These are phyloP conservation scores for Xiphophorus birchmanni DNA, from an alignment of 2,797 vertebrate species.

Conservation along the genomic window DNA sequence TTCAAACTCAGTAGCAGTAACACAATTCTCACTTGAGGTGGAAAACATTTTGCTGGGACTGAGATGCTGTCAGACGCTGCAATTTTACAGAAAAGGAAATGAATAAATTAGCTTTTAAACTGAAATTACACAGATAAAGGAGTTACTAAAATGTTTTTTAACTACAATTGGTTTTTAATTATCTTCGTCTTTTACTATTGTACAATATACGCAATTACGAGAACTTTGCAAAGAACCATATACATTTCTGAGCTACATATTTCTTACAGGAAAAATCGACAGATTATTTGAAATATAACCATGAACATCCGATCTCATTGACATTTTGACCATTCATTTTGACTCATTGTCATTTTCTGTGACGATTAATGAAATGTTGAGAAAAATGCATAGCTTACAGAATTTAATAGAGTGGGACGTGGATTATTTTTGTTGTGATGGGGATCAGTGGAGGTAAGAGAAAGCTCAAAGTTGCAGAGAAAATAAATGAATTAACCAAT, in stretches of 20 bases:
- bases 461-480: conserved; percentile 26
- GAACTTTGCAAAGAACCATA: neutral
- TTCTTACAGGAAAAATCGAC: neutral
- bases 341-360: conserved; percentile 4
- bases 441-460: conserved; percentile 7
- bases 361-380: neutral
- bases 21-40: conserved; percentile 32
- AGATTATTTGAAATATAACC: neutral
- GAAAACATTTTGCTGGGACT: conserved; percentile 5
- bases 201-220: neutral
- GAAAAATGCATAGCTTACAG: neutral
- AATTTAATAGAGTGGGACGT: neutral
- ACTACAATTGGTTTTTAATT: neutral
- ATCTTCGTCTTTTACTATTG: neutral
- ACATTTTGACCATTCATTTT: neutral
- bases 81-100: neutral
- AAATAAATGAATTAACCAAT: conserved; percentile 1
- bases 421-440: neutral
- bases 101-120: neutral
- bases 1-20: conserved; percentile 10
- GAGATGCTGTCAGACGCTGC: conserved; percentile 19
- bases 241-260: neutral
- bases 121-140: neutral
- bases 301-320: neutral
- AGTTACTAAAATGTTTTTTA: neutral